Evolutionary conservation across 2,888 invertebrate genomes (phyloP).

Genomic region (Choristoneura rosaceana): DNA sequence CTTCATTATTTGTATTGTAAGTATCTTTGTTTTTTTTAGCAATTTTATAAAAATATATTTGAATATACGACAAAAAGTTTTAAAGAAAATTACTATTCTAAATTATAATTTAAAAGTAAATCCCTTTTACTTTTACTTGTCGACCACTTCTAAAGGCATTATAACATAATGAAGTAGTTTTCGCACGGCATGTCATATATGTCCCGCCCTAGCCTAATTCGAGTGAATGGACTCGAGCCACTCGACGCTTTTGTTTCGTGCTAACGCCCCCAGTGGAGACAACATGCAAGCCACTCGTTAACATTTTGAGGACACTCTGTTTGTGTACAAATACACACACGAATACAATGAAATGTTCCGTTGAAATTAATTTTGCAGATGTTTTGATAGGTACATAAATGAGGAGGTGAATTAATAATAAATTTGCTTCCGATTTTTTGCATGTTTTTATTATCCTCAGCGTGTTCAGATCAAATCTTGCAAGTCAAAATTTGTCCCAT

Average conservation of each 20-base stretch:
- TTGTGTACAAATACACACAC: background rate
- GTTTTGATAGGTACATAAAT: background rate
- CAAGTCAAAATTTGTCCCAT: no score
- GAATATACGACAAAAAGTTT: background rate
- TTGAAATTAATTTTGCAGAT: constrained; percentile 10
- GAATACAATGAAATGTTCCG: constrained; percentile 5
- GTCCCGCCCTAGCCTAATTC: constrained; percentile 31
- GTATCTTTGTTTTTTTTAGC: no score
- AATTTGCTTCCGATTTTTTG: no score
- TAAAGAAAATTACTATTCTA: background rate
- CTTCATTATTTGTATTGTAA: no score
- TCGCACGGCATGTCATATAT: constrained; percentile 22
- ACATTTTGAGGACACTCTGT: constrained; percentile 19
- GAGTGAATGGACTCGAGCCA: constrained; percentile 25
- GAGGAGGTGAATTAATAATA: background rate
- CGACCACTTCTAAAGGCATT: background rate
- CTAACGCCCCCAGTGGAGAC: constrained; percentile 25
- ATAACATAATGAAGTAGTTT: background rate
- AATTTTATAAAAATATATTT: no score
- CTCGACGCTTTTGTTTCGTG: constrained; percentile 27
- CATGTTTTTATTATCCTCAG: no score
- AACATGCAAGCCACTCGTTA: constrained; percentile 35
- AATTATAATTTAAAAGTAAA: background rate
- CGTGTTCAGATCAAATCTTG: no score
- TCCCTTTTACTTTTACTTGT: background rate